Evolutionary conservation across 2,797 vertebrate genomes (phyloP).

Genomic region (Acropternis orthonyx): DNA sequence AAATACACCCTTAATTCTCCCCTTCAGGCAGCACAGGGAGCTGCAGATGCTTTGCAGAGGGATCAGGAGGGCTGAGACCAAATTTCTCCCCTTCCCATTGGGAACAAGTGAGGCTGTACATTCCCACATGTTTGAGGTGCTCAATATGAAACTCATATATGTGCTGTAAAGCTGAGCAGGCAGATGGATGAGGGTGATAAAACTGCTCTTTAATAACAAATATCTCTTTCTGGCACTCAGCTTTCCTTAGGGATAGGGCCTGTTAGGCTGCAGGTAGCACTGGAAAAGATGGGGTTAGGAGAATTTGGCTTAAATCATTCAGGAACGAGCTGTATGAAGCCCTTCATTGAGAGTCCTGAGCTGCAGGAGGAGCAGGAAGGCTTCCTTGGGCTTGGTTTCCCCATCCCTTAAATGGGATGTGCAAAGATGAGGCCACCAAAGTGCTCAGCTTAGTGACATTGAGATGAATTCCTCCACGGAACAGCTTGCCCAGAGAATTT

Average conservation of each 20-base stretch:
- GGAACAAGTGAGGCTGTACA: rapidly evolving
- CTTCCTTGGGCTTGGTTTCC: background rate
- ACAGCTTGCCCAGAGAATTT: background rate
- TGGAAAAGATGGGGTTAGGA: background rate
- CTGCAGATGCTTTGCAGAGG: background rate
- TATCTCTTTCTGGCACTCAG: background rate
- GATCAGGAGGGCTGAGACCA: background rate
- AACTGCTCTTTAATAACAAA: background rate
- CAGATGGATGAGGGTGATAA: background rate
- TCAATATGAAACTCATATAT: rapidly evolving
- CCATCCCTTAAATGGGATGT: background rate
- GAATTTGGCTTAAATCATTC: background rate
- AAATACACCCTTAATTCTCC: rapidly evolving
- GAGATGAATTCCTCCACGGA: background rate
- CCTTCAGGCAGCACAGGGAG: rapidly evolving
- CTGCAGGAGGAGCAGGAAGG: background rate
- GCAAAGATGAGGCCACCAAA: background rate
- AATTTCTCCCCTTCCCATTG: rapidly evolving
- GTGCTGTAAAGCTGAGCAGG: background rate
- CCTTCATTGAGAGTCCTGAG: background rate
- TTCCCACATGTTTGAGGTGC: rapidly evolving
- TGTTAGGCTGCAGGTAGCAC: background rate
- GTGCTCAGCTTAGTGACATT: background rate
- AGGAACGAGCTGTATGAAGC: background rate
- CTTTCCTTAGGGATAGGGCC: background rate